Base-by-base conservation (phyloP, 2,888 invertebrate genomes). In the Pandemis cinnamomeana region DNA sequence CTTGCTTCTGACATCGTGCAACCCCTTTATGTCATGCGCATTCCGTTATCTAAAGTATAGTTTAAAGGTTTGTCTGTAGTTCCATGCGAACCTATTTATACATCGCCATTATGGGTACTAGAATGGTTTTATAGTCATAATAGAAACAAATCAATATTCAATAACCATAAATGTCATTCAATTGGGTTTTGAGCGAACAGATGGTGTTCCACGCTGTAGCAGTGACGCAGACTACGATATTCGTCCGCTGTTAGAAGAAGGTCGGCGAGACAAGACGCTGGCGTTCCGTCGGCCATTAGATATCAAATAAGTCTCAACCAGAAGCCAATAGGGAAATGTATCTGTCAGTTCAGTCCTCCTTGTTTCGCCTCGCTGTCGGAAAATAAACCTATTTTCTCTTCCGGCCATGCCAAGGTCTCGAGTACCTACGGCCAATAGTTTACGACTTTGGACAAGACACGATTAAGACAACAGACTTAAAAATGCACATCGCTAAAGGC, bases 111-210 rank as follows among this genome's bases (percentile, higher is more conserved):
- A 58, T 63, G 51, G 27, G 48, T 58, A 63, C 27, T 44, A 15
- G 36, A 36, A 58, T 68, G 69, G n/a, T 62, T 62, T 71, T 67
- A 71, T 53, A 71, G 60, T 62, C 46, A 74, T 62, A 55, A 66
- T 74, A 64, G 69, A 70, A 73, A 70, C 73, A 71, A 74, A 74
- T 74, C 74, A 71, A 53, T 46, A 67, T 74, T 74, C 70, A 74
- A 74, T 74, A 74, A 71, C 55, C 71, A 71, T 73, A 73, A 73
- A 74, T 67, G 74, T 71, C 71, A 48, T 71, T 74, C 70, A 71
- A 74, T 74, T 74, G 66, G 46, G 66, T 55, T 74, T 61, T 71
- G 70, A 74, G 71, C 66, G 66, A 74, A 55, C 74, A 74, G 74
- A 74, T 74, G 74, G 70, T 71, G 60, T 51, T 70, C 61, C 42